Base-by-base conservation (phyloP, 2,797 vertebrate species). In the Clarias fuscus region DNA sequence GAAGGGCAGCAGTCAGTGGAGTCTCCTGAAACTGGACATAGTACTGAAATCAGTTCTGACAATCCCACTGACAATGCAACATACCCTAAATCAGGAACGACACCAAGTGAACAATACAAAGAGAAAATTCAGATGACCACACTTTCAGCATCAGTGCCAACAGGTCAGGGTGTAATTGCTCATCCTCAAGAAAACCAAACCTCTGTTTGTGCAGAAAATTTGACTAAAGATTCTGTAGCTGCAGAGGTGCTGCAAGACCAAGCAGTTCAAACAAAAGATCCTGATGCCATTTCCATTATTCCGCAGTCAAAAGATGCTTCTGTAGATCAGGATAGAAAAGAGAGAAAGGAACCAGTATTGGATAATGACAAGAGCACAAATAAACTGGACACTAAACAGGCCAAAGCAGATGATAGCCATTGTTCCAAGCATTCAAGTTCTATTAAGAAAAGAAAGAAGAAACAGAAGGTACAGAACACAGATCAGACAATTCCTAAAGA, bases 1-100 rank as follows among this genome's bases (percentile, higher is more conserved):
- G 64, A 82, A 20, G 24, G 40, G 11, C 62, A n/a, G n/a, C n/a
- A 82, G 43, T 68, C 64, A 82, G 59, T 37, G 75, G 53, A 77
- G 15, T 77, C 14, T 61, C 5, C 17, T 3, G 30, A 30, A 67
- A 37, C 40, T 53, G 80, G 18, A 83, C 37, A 22, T 11, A 1
- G 14, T 59, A 33, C 22, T 30, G 40, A 68, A 11, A 13, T 82
- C 40, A 53, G 15, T 68, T 33, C n/a, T 82, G 80, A 20, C 37
- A 68, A 3, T 27, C n/a, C 5, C 8, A 53, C 24, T 3, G 62
- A 67, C 3, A 68, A 30, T 65, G 27, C 3, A 64, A 3, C 37
- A 75, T n/a, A 27, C 24, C 17, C 17, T 27, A 65, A 48, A 48
- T 27, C 62, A 53, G 24, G 1, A 10, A 24, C 33, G 33, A 33